Evolutionary conservation across 1,140 invertebrate species (phyloP), one percentile per base, ranked within the genome.

Genomic region (Helicoverpa armigera): DNA sequence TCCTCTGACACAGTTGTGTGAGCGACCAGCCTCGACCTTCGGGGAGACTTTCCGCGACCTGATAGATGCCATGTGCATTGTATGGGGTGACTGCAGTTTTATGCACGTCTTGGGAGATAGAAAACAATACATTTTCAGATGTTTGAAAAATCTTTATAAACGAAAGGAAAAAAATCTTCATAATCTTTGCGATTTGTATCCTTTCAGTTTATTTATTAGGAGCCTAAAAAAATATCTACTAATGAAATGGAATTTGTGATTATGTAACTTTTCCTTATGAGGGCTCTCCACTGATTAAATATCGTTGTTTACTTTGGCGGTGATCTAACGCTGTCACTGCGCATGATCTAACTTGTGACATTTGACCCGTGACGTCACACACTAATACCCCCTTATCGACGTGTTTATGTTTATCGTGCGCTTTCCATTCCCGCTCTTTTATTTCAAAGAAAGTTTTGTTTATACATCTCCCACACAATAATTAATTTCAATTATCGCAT

Each of bases 1-100:
- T 82, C 80, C 80, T 82, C 56, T 82, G 74, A 78, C 80, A 82
- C 65, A 61, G 23, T 80, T 72, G 43, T 60, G 9, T 65, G 61
- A 35, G 50, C 75, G 43, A 50, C 60, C 72, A 43, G 74, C 16
- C 69, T 12, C 69, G 69, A 11, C 16, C 75, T 74, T 77, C 75
- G 58, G 7, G 43, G 69, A 23, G 16, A 53, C 58, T 51, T 76
- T 76, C 73, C 51, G 5, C 18, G 60, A 43, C 35, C 50, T 61
- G 50, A 56, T 58, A 31, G 12, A n/a, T n/a, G n/a, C n/a, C 69
- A 72, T 72, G 5, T 72, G 69, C n/a, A 23, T 29, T 11, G 18
- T 29, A 48, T 53, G 23, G 43, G 69, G 16, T 54, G 53, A 54
- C n/a, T 31, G 14, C 2, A 29, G 31, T 51, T 51, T 9, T 48